phyloP scores from a whole-genome alignment of 2,113 vertebrate genomes.

The rat (Rattus norvegicus) region DNA sequence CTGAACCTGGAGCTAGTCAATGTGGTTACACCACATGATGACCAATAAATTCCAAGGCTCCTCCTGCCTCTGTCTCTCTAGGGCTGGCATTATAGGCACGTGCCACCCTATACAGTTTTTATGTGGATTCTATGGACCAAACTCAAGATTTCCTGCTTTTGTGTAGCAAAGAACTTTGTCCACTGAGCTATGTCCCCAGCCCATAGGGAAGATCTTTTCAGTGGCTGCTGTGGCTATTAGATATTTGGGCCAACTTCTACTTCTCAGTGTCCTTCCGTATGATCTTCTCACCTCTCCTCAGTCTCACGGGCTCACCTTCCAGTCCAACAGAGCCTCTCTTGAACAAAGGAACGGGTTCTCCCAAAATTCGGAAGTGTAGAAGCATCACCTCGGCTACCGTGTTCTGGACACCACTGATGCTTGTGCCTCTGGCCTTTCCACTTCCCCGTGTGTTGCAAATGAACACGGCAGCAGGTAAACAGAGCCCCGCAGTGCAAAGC shows the following conservation, averaged over 20 bases:
- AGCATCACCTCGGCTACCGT: background rate
- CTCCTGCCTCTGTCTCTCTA: background rate
- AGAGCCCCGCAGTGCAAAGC: slow-evolving; percentile 32
- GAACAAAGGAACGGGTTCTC: background rate
- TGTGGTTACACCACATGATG: background rate
- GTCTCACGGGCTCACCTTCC: background rate
- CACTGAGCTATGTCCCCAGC: background rate
- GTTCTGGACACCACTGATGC: background rate
- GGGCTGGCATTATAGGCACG: background rate
- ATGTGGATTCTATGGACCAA: background rate
- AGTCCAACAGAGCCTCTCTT: background rate
- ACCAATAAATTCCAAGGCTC: background rate
- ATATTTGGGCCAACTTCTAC: background rate
- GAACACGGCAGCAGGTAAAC: slow-evolving; percentile 60
- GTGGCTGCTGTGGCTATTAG: background rate
- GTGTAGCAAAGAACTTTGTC: background rate
- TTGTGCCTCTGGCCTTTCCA: background rate
- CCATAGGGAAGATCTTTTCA: background rate
- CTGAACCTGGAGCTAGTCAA: background rate
- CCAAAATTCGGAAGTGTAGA: background rate
- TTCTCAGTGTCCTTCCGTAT: background rate
- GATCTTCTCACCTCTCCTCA: background rate
- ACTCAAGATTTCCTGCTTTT: background rate
- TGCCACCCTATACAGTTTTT: background rate
- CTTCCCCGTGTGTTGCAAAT: slow-evolving; percentile 34